Base-by-base conservation (phyloP, 2,888 invertebrate genomes). In the Caenorhabditis angaria region DNA sequence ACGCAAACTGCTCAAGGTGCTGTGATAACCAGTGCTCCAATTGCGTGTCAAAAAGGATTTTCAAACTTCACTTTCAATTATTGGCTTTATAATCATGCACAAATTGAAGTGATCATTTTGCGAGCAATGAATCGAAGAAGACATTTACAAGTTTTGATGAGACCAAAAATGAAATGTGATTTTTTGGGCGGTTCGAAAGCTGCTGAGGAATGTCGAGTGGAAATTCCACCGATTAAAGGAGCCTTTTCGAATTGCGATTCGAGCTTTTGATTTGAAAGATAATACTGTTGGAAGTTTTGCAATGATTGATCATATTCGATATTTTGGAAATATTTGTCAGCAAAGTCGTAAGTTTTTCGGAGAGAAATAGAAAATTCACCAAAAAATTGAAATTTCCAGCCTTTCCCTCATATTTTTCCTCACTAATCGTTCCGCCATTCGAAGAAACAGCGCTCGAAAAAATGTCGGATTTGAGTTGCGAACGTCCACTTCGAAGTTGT, bases 1-100 rank as follows among this genome's bases (percentile, higher is more conserved):
- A 84, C 86, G n/a, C 70, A 68, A 28, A 70, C 66, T 10, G 66
- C 83, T 0, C 79, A 87, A 22, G 76, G 79, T 10, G 85, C 86
- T 22, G 83, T 87, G 10, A 72, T 86, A 18, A 66, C 82, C n/a
- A 79, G 80, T 50, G 85, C 86, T 10, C 86, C 86, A n/a, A 74
- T 87, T 20, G 81, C 85, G 10, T 86, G 86, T 61, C 86, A 87
- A 68, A 81, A 80, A 54, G 81, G 83, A 27, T 75, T 78, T 47
- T 78, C 83, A 1, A 76, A 78, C 54, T 53, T 86, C 10, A 77
- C 81, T 5, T 86, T 86, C 68, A 86, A 85, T 32, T 86, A 83
- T 57, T 86, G 86, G 86, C 78, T 86, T 10, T 86, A 86, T 73
- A 86, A 87, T 60, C 72, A 78, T 27, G 86, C 86, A 1, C 81